A percentile compares a stretch with the other conserved stretches of the same genome.
phyloP scores from a whole-genome alignment of 2,888 invertebrate genomes.

The Cephus runcator region DNA sequence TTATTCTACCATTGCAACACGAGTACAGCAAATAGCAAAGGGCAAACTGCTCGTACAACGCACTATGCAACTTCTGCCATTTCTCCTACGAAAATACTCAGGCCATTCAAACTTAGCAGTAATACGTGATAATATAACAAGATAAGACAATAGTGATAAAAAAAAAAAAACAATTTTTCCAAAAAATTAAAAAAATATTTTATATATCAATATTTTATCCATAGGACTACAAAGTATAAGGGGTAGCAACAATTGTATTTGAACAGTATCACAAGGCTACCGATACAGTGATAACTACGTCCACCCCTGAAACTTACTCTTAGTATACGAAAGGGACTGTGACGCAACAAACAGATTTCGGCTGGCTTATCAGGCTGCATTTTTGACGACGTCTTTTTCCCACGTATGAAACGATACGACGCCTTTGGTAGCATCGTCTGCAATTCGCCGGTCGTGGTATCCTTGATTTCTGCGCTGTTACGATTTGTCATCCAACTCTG shows the following conservation, averaged over 20 bases:
- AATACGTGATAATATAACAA: too few species aligned
- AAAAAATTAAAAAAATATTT: neutral
- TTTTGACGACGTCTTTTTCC: conserved; percentile 18
- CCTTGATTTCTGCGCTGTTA: conserved; percentile 41
- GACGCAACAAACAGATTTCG: conserved; percentile 79
- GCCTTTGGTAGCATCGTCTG: conserved; percentile 70
- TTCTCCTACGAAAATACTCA: too few species aligned
- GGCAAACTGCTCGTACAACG: too few species aligned
- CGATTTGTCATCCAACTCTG: conserved; percentile 65
- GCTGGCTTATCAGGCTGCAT: conserved; percentile 51
- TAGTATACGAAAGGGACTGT: conserved; percentile 79
- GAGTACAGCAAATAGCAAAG: too few species aligned
- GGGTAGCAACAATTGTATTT: neutral
- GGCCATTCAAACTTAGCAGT: too few species aligned
- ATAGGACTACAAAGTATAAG: too few species aligned
- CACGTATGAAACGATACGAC: conserved; percentile 25
- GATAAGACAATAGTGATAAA: neutral
- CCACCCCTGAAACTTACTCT: conserved; percentile 69
- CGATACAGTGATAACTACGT: rapidly evolving
- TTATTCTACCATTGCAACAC: too few species aligned
- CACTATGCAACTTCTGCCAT: too few species aligned
- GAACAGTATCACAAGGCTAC: neutral
- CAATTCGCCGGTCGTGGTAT: conserved; percentile 66
- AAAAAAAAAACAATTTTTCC: neutral
- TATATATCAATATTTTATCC: neutral